phyloP scores from a whole-genome alignment of 2,797 vertebrate genomes.

The Anisognathus igniventris region DNA sequence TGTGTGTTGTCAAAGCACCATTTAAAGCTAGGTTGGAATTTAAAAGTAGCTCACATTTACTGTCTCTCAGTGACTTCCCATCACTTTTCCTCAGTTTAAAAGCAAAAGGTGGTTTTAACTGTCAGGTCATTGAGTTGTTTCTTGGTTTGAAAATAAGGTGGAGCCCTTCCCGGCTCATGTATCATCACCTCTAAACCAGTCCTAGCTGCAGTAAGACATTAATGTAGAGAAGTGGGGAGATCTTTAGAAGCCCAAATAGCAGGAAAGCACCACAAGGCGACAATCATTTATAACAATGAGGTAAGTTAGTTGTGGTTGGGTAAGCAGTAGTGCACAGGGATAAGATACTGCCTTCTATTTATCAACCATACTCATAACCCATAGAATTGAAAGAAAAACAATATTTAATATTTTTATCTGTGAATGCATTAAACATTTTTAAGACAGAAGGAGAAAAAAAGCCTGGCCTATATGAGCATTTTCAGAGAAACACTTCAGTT shows the following conservation, averaged over 20 bases:
- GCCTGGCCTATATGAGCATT: accelerated
- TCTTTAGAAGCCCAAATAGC: not conserved
- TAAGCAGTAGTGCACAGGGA: not conserved
- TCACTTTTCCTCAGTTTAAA: conserved; percentile 2
- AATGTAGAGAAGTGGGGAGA: not conserved
- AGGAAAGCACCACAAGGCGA: not conserved
- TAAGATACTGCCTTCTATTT: not conserved
- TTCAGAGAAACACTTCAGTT: not conserved
- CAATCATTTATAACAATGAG: not conserved
- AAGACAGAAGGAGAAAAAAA: not conserved
- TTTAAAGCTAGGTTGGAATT: not conserved
- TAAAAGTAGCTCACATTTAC: not conserved
- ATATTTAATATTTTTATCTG: not conserved
- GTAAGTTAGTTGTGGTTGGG: not conserved
- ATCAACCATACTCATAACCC: not conserved
- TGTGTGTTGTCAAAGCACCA: not conserved
- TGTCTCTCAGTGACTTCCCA: conserved; percentile 15
- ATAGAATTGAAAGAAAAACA: not conserved
- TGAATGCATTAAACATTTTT: not conserved
- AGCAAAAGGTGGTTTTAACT: conserved; percentile 3
- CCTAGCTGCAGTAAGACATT: not conserved
- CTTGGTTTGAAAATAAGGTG: not conserved
- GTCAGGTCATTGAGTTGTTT: not conserved
- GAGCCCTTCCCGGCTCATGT: not conserved
- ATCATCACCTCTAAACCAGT: not conserved